Evolutionary conservation across 2,888 invertebrate species (phyloP).

Genomic region (Petrolisthes manimaculis): DNA sequence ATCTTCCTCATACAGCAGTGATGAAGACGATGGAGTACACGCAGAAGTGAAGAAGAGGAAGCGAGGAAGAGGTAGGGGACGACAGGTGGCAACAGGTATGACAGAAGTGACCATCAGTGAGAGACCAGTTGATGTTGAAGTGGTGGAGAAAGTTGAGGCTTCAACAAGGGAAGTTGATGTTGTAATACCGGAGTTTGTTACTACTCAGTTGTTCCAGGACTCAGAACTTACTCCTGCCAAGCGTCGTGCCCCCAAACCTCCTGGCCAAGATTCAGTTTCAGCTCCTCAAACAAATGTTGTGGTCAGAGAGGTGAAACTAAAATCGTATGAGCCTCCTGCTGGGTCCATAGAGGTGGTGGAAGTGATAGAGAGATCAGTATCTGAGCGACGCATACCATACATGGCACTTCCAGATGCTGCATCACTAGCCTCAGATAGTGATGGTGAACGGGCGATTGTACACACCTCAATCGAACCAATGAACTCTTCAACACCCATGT

Average conservation of each 20-base stretch:
- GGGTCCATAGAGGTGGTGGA: slow-evolving; percentile 33
- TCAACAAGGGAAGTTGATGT: slow-evolving; percentile 42
- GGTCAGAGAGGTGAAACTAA: slow-evolving; percentile 43
- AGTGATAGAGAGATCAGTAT: slow-evolving; percentile 38
- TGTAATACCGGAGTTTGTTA: slow-evolving; percentile 4
- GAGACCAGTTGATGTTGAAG: slow-evolving; percentile 37
- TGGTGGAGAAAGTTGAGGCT: slow-evolving; percentile 36
- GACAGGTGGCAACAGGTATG: slow-evolving; percentile 40
- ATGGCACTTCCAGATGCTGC: slow-evolving; percentile 24
- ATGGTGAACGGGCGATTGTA: slow-evolving; percentile 38
- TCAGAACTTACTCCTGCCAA: slow-evolving; percentile 24
- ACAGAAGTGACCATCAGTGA: slow-evolving; percentile 46
- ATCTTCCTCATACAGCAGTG: slow-evolving; percentile 57
- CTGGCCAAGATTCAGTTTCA: neutral
- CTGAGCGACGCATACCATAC: slow-evolving; percentile 26
- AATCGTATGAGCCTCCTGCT: slow-evolving; percentile 35
- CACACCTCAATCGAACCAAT: slow-evolving; percentile 35
- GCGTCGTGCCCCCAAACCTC: slow-evolving; percentile 50
- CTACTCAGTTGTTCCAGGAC: neutral
- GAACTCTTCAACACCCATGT: slow-evolving; percentile 47
- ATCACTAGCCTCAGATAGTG: slow-evolving; percentile 51
- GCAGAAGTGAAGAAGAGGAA: slow-evolving; percentile 56
- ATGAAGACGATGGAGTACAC: slow-evolving; percentile 46
- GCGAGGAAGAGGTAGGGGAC: slow-evolving; percentile 39
- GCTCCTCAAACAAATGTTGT: slow-evolving; percentile 31